Percentiles rank a stretch among this genome's conserved stretches.
These are phyloP conservation scores for Leptopterna dolabrata DNA, from an alignment of 2,888 invertebrate species.

Conservation along the genomic window DNA sequence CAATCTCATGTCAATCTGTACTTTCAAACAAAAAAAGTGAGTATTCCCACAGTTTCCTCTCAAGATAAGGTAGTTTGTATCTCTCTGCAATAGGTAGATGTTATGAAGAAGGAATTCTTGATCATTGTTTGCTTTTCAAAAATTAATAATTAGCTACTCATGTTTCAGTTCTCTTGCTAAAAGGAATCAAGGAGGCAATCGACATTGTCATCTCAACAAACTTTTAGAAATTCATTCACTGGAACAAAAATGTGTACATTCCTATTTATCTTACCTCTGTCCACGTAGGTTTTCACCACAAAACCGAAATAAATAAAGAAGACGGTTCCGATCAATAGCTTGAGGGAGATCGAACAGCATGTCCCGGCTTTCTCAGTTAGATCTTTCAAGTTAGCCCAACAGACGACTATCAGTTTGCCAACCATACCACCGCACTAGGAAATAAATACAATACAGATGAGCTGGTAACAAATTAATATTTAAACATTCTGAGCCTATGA, in stretches of 20 bases:
- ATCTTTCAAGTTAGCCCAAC: constrained; percentile 14
- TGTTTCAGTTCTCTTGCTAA: no score
- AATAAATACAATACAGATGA: not conserved
- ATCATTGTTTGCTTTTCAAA: no score
- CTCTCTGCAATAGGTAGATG: no score
- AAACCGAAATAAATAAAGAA: constrained; percentile 41
- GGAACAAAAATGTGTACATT: not conserved
- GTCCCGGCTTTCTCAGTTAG: not conserved
- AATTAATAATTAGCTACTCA: no score
- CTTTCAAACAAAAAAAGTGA: no score
- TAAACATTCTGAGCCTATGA: not conserved
- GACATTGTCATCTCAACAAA: not conserved
- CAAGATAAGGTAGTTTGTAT: no score
- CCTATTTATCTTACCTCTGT: constrained; percentile 36
- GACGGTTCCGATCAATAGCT: not conserved
- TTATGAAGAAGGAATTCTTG: no score
- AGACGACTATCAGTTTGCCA: constrained; percentile 11
- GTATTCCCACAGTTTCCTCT: no score
- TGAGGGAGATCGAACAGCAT: not conserved
- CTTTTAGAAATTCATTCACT: no score
- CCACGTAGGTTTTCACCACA: constrained; percentile 45
- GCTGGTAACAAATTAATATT: not conserved
- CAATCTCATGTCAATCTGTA: no score
- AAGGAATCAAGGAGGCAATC: not conserved
- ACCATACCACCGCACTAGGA: constrained; percentile 42